Evolutionary conservation across 2,797 vertebrate species (phyloP).

Genomic region (Brachymystax lenok): DNA sequence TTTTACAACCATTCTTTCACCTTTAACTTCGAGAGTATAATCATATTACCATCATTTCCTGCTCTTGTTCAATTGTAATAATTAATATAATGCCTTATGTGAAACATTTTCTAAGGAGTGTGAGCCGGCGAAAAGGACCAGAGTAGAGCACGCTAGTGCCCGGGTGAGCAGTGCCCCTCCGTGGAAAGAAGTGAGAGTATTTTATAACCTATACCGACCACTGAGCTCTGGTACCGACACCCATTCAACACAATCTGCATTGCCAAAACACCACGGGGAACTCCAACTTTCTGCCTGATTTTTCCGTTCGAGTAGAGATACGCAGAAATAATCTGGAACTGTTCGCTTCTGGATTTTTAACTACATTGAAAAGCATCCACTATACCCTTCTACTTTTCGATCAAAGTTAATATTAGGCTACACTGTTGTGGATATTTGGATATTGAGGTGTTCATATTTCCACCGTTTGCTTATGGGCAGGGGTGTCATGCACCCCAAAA

Average conservation of each 20-base stretch:
- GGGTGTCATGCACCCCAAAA: too few species aligned
- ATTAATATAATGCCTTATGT: constrained; percentile 20
- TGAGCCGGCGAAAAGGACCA: background rate
- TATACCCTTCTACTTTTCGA: background rate
- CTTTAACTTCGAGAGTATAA: constrained; percentile 30
- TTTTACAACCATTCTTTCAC: constrained; percentile 26
- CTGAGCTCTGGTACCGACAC: constrained; percentile 37
- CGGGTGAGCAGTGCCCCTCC: constrained; percentile 59
- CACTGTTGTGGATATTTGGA: too few species aligned
- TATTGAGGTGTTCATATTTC: too few species aligned
- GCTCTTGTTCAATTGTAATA: constrained; percentile 25
- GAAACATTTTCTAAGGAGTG: constrained; percentile 5
- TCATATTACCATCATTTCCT: constrained; percentile 28
- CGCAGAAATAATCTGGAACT: background rate
- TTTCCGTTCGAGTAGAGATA: background rate
- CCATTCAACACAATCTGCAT: constrained; percentile 19
- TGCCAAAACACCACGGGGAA: constrained; percentile 2
- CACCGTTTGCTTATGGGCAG: too few species aligned
- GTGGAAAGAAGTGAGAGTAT: constrained; percentile 37
- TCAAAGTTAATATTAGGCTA: background rate
- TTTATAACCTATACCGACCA: constrained; percentile 12
- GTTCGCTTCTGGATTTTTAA: background rate
- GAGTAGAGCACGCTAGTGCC: constrained; percentile 13
- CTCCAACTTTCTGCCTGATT: background rate
- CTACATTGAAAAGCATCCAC: background rate